These are phyloP conservation scores for Motacilla alba DNA, from an alignment of 2,113 vertebrate species.

Conservation along the genomic window DNA sequence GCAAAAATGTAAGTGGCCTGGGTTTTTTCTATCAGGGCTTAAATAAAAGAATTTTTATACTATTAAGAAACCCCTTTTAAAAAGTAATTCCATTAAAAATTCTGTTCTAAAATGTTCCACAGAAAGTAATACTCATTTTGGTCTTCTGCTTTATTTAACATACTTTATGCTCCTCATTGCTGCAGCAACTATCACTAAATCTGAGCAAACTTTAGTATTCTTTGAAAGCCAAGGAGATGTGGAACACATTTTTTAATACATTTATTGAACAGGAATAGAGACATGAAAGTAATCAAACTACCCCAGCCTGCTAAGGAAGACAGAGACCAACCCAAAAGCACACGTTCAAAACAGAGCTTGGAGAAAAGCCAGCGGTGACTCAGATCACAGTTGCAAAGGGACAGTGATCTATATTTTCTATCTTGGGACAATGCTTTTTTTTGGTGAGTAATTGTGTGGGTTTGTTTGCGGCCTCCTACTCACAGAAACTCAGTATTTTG, in stretches of 20 bases:
- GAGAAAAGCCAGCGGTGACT: neutral
- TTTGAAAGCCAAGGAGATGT: neutral
- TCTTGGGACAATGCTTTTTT: neutral
- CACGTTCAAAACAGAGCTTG: neutral
- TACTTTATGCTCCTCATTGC: neutral
- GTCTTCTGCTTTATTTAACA: neutral
- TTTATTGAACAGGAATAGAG: neutral
- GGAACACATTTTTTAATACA: rapidly evolving
- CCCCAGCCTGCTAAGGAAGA: neutral
- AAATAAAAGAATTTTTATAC: neutral
- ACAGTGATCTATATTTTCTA: neutral
- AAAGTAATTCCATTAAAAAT: neutral
- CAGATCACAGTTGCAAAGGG: neutral
- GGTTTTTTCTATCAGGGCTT: neutral
- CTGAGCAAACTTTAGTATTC: neutral
- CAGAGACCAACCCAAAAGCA: neutral
- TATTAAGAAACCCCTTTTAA: neutral
- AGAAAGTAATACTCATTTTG: neutral
- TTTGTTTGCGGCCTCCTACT: neutral
- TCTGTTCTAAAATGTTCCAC: neutral
- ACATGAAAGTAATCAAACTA: neutral
- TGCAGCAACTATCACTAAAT: neutral
- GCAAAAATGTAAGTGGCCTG: neutral
- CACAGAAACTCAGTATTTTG: neutral
- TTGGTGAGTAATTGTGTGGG: neutral